Base-by-base conservation (phyloP, 2,797 vertebrate genomes). In the Neosilurus hyrtlii region DNA sequence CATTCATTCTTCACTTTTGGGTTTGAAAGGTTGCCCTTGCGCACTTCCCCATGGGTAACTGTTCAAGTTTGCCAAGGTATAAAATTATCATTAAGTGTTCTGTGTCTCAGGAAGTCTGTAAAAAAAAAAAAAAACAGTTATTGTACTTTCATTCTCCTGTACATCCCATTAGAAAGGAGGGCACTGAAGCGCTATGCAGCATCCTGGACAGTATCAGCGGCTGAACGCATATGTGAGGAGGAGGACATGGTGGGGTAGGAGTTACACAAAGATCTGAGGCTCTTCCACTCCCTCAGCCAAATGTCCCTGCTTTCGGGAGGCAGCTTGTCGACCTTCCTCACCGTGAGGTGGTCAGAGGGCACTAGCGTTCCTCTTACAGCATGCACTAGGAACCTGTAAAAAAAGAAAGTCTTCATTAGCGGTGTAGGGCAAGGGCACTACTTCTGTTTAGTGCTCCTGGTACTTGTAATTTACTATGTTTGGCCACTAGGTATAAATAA, bases 351-450 rank as follows among this genome's bases (percentile, higher is more conserved):
- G 37, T 92, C 91, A 84, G 95, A 93, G 84, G 91, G 88, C 84
- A 89, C 89, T 18, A 94, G 91, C 7, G 95, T 96, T 86, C 97
- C 97, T 92, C 81, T 94, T 20, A 98, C 87, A 89, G 93, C 92
- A 79, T 94, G 93, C 87, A 96, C 88, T 73, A 94, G 90, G 90
- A 95, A 97, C 93, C 97, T 99, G 92, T 86, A 85, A 85, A 75
- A 86, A 57, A 87, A 82, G 85, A 84, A 67, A 81, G n/a, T 26
- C 22, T 14, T 65, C 4, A 61, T 61, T 61, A 24, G 56, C 4
- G 1, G 5, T 51, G 37, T 63, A 52, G 51, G n/a, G n/a, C 4
- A 65, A 61, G 43, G 61, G 51, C 22, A 49, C 52, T 56, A 30
- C 11, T 24, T 57, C 1, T 49, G 16, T 77, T 37, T 75, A 59